Evolutionary conservation across 92 coral and sea anemone genomes (phyloP).

Genomic region (Scolanthus callimorphus): DNA sequence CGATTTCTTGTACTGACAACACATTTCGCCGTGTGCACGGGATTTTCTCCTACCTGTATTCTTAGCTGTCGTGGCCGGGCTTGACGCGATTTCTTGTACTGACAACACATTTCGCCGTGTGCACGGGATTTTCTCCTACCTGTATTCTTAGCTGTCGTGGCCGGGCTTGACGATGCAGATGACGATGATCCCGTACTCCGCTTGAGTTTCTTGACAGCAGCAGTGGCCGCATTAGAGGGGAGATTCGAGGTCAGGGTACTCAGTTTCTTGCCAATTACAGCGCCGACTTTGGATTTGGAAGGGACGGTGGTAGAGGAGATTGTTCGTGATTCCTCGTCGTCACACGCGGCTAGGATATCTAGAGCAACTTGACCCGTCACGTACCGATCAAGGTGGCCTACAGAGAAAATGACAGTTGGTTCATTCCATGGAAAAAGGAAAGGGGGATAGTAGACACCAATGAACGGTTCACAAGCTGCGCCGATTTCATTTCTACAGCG

Average conservation of each 20-base stretch:
- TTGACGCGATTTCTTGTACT: too few species aligned
- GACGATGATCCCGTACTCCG: constrained; percentile 33
- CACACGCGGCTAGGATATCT: constrained; percentile 89
- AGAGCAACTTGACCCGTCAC: constrained; percentile 93
- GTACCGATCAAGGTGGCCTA: constrained; percentile 95
- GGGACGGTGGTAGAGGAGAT: constrained; percentile 44
- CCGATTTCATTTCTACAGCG: too few species aligned
- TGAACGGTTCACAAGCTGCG: too few species aligned
- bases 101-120: too few species aligned
- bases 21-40: too few species aligned
- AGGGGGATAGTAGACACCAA: too few species aligned
- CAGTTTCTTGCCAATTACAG: constrained; percentile 65
- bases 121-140: too few species aligned
- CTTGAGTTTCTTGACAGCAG: constrained; percentile 77
- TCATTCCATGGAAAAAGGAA: too few species aligned
- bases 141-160: constrained; percentile 22
- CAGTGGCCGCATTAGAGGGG: constrained; percentile 68
- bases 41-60: too few species aligned
- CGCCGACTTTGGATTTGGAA: constrained; percentile 57
- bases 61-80: too few species aligned
- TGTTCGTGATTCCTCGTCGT: constrained; percentile 60
- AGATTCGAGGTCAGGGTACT: constrained; percentile 76
- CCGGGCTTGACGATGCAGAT: constrained; percentile 30
- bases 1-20: too few species aligned
- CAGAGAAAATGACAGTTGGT: too few species aligned